Conservation (phyloP, 2,797 vertebrate species). For the Cyclopterus lumpus region DNA sequence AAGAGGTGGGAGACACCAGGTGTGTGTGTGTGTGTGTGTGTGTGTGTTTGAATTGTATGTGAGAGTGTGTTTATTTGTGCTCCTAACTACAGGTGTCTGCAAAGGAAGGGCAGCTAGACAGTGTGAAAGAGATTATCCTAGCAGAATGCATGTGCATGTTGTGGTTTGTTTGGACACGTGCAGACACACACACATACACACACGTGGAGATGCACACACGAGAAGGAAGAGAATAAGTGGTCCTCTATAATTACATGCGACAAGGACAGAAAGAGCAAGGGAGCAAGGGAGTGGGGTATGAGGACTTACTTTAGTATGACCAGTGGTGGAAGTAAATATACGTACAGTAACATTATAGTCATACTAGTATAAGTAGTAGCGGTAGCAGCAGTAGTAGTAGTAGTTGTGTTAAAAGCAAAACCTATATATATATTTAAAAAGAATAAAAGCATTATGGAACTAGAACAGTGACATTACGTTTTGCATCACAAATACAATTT, state of each 20-base stretch:
- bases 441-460: neutral
- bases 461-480: neutral
- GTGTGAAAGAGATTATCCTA: constrained; percentile 10
- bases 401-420: neutral
- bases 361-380: neutral
- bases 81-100: constrained; percentile 49
- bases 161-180: neutral
- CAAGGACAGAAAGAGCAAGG: constrained; percentile 8
- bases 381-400: neutral
- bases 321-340: neutral
- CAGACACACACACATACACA: neutral
- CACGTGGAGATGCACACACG: neutral
- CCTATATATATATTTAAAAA: neutral
- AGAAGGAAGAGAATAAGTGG: neutral
- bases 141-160: neutral
- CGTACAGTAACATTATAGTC: neutral
- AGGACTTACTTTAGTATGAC: neutral
- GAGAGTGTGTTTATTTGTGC: constrained; percentile 16
- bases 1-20: constrained; percentile 57
- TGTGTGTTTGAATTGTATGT: no score
- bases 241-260: constrained; percentile 15
- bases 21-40: constrained; percentile 7
- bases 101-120: constrained; percentile 16
- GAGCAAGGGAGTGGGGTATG: neutral
- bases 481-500: neutral